phyloP scores from a whole-genome alignment of 2,113 vertebrate genomes.

The Bubo bubo region DNA sequence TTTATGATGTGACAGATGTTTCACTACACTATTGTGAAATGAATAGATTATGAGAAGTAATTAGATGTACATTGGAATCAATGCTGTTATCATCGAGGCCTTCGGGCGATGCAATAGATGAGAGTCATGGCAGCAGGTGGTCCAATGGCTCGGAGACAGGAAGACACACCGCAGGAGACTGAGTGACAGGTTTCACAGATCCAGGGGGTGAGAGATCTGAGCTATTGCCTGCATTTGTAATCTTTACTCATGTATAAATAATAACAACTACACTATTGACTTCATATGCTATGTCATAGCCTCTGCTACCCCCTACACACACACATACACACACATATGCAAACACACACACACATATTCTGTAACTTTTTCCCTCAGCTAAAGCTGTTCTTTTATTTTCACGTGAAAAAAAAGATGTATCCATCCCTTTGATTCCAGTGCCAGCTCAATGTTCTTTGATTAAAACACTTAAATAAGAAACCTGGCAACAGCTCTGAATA shows the following conservation, averaged over 20 bases:
- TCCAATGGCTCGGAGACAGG: slow-evolving; percentile 87
- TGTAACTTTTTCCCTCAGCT: slow-evolving; percentile 25
- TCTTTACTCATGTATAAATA: slow-evolving; percentile 90
- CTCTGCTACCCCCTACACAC: slow-evolving; percentile 69
- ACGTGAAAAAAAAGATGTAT: slow-evolving; percentile 38
- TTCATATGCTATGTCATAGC: slow-evolving; percentile 84
- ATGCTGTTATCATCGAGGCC: slow-evolving; percentile 94
- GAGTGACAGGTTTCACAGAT: slow-evolving; percentile 90
- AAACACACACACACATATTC: slow-evolving; percentile 6
- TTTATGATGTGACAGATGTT: slow-evolving; percentile 97
- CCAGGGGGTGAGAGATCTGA: slow-evolving; percentile 87
- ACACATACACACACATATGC: not conserved
- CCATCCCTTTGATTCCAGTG: slow-evolving; percentile 20
- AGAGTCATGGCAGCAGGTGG: slow-evolving; percentile 89
- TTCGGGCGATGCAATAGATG: slow-evolving; percentile 90
- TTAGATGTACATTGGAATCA: slow-evolving; percentile 99
- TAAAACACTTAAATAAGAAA: slow-evolving; percentile 57
- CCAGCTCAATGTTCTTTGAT: slow-evolving; percentile 52
- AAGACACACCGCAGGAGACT: slow-evolving; percentile 87
- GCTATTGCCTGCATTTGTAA: slow-evolving; percentile 87
- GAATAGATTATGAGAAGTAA: slow-evolving; percentile 99
- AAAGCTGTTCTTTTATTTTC: slow-evolving; percentile 42
- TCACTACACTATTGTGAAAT: slow-evolving; percentile 97
- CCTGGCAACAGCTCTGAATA: slow-evolving; percentile 60
- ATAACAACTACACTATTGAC: slow-evolving; percentile 85